A percentile compares a stretch with the other conserved stretches of the same genome.
Conservation (phyloP, 1,140 invertebrate genomes). For the Aphidius gifuensis region DNA sequence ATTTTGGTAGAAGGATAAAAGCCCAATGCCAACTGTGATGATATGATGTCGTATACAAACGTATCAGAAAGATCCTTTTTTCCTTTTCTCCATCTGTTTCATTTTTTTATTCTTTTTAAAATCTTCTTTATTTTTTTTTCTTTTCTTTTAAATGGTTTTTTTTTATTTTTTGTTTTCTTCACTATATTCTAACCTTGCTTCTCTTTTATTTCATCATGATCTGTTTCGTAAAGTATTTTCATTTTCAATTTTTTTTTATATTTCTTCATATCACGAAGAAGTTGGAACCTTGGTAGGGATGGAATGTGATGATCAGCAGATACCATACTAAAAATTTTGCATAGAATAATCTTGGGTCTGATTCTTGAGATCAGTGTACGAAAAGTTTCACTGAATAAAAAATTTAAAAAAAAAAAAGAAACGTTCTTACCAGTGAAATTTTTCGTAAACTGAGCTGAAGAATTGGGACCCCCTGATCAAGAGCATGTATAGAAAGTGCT, state of each 20-base stretch:
- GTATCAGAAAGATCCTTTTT: slow-evolving; percentile 36
- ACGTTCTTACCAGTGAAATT: too few species aligned
- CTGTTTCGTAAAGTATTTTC: background rate
- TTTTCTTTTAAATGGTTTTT: background rate
- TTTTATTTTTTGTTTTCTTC: background rate
- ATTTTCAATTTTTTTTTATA: background rate
- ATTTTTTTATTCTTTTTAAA: slow-evolving; percentile 17
- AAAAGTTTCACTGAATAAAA: too few species aligned
- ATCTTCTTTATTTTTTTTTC: slow-evolving; percentile 14
- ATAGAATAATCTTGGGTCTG: background rate
- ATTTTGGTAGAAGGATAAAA: slow-evolving; percentile 39
- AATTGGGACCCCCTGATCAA: slow-evolving; percentile 10
- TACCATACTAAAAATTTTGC: slow-evolving; percentile 17
- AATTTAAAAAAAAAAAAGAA: too few species aligned
- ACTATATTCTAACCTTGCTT: too few species aligned
- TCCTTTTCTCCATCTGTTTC: background rate
- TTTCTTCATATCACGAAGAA: background rate
- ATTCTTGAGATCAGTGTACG: slow-evolving; percentile 15
- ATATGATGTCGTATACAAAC: slow-evolving; percentile 33
- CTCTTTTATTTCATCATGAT: too few species aligned
- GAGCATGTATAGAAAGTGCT: slow-evolving; percentile 6
- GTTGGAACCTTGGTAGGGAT: background rate
- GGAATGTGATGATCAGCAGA: slow-evolving; percentile 48
- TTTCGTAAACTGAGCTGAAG: background rate
- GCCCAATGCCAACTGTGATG: slow-evolving; percentile 42